Evolutionary conservation across 2,888 invertebrate genomes (phyloP), one percentile per base, ranked within the genome.

Genomic region (Ophraella communa): DNA sequence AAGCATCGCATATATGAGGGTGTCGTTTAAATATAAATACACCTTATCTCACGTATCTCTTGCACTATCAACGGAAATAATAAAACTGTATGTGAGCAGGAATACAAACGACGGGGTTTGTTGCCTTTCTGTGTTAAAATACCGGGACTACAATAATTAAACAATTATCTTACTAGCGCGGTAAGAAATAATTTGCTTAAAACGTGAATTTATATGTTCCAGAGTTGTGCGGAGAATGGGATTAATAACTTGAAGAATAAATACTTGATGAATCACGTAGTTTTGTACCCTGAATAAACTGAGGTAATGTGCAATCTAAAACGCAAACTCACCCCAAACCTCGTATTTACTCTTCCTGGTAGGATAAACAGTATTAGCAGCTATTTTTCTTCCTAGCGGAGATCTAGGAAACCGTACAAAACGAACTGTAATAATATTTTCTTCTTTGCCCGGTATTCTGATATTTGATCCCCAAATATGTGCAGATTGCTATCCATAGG

Each of bases 1-100:
- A 65, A 45, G n/a, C n/a, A n/a, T 57, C 57, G 53, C 61, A 30
- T 47, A 21, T 57, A 30, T 35, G 23, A 47, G 33, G 14, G 24
- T 33, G 47, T 33, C 21, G 21, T 20, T 33, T 57, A 21, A 71
- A 68, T 69, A 70, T 69, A 72, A 54, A 54, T 54, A 54, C 42
- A 42, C 54, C 39, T 78, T 77, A 77, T 77, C 77, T 76, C 79
- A 78, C 79, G 78, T 79, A 78, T 78, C 74, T 73, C 67, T 68
- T 72, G 77, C 76, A 79, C 77, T 77, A 79, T 77, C 74, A 70
- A 76, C 73, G 70, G 71, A 73, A 76, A 79, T 78, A 78, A 78
- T 78, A 78, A 79, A 78, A 79, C 76, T 76, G 58, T 51, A 58
- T 65, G 62, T 72, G 72, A 73, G 73, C 73, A 68, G 69, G 78